phyloP scores from a whole-genome alignment of 2,797 vertebrate species.

The Halcyon smyrnensis region DNA sequence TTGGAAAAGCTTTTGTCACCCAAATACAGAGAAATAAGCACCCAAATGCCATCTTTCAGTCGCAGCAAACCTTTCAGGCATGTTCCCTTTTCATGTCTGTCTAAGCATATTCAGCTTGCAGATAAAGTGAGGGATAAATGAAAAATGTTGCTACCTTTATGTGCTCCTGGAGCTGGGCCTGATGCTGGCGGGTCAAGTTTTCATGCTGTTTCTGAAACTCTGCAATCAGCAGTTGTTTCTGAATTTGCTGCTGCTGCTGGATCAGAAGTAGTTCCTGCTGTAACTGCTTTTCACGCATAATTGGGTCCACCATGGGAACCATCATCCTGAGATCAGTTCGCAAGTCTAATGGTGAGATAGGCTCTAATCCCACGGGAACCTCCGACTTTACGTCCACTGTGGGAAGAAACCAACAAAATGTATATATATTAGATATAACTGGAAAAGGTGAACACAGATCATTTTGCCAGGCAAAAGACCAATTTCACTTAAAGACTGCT shows the following conservation, averaged over 20 bases:
- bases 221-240: conserved; percentile 97
- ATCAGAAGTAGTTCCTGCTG: conserved; percentile 97
- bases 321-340: conserved; percentile 95
- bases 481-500: background rate
- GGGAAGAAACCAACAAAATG: background rate
- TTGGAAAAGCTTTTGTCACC: background rate
- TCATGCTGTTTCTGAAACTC: conserved; percentile 99
- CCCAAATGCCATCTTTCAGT: background rate
- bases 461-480: background rate
- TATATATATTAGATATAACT: background rate
- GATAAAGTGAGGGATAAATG: conserved; percentile 25
- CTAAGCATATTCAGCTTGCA: background rate
- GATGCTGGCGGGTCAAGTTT: conserved; percentile 96
- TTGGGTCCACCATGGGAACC: conserved; percentile 90
- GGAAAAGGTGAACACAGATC: background rate
- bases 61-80: background rate
- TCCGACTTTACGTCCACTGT: conserved; percentile 93
- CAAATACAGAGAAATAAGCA: background rate
- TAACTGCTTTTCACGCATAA: conserved; percentile 93
- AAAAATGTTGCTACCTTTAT: conserved; percentile 90
- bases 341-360: conserved; percentile 91
- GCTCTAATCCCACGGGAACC: conserved; percentile 86
- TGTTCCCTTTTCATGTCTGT: background rate
- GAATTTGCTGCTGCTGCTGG: conserved; percentile 98
- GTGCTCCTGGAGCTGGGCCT: conserved; percentile 98